Percentiles rank a stretch among this genome's conserved stretches.
phyloP scores from a whole-genome alignment of 2,888 invertebrate genomes.

The Dynastes maya region DNA sequence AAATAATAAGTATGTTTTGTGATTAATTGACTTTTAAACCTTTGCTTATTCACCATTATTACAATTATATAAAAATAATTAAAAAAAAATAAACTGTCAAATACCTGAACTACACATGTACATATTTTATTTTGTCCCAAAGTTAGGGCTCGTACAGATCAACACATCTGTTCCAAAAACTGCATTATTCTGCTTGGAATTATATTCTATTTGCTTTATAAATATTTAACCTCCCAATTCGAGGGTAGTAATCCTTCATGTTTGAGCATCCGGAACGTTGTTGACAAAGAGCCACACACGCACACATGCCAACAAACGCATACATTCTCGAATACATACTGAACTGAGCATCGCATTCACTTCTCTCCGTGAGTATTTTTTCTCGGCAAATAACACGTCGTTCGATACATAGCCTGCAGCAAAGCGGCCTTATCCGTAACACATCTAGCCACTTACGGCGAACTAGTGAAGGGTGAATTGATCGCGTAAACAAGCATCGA shows the following conservation, averaged over 20 bases:
- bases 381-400: slow-evolving; percentile 49
- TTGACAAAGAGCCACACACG: slow-evolving; percentile 35
- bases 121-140: no score
- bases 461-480: slow-evolving; percentile 47
- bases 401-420: slow-evolving; percentile 36
- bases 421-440: slow-evolving; percentile 42
- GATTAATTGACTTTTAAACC: no score
- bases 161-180: not conserved
- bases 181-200: not conserved
- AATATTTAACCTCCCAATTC: slow-evolving; percentile 31
- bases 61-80: no score
- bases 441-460: slow-evolving; percentile 42
- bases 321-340: not conserved
- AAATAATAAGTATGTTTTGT: no score
- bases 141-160: no score
- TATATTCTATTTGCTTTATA: slow-evolving; percentile 39
- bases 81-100: no score
- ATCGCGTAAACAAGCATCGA: slow-evolving; percentile 49
- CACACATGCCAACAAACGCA: not conserved
- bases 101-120: no score
- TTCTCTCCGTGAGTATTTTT: slow-evolving; percentile 54
- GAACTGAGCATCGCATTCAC: slow-evolving; percentile 11
- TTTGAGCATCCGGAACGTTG: slow-evolving; percentile 42
- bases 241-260: slow-evolving; percentile 40
- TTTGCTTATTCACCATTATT: no score